Conservation (phyloP, 1,140 invertebrate species). For the Sycophila sp. region DNA sequence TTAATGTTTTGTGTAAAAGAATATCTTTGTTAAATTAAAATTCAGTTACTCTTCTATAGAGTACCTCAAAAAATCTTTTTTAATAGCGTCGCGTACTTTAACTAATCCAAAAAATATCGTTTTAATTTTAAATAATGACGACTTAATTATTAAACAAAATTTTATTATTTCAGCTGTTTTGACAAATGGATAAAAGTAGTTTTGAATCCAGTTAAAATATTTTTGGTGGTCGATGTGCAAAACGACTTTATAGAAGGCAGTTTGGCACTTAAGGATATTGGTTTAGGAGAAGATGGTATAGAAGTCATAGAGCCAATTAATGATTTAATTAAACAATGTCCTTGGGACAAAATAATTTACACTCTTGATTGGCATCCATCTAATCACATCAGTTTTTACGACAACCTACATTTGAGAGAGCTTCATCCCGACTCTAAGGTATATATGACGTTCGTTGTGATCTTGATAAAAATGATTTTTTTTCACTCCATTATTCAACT, state of each 20-base stretch:
- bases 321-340: conserved; percentile 70
- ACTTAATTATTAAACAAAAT: not conserved
- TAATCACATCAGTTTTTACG: conserved; percentile 84
- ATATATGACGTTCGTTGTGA: not conserved
- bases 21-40: no score
- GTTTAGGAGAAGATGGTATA: conserved; percentile 73
- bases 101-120: no score
- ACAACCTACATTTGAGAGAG: conserved; percentile 71
- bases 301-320: conserved; percentile 79
- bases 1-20: not conserved
- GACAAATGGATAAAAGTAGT: conserved; percentile 50
- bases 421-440: conserved; percentile 64
- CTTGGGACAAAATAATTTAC: conserved; percentile 80
- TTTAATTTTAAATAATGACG: not conserved
- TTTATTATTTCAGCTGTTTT: conserved; percentile 46
- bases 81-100: no score
- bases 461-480: no score
- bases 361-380: conserved; percentile 84
- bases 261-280: conserved; percentile 74
- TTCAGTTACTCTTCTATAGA: not conserved
- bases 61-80: no score
- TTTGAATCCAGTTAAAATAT: conserved; percentile 69
- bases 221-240: conserved; percentile 84
- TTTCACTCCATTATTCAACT: no score
- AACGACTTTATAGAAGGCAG: conserved; percentile 86